A percentile compares a stretch with the other conserved stretches of the same genome.
These are phyloP conservation scores for Clarias batrachus DNA, from an alignment of 2,113 vertebrate species.

Conservation along the genomic window DNA sequence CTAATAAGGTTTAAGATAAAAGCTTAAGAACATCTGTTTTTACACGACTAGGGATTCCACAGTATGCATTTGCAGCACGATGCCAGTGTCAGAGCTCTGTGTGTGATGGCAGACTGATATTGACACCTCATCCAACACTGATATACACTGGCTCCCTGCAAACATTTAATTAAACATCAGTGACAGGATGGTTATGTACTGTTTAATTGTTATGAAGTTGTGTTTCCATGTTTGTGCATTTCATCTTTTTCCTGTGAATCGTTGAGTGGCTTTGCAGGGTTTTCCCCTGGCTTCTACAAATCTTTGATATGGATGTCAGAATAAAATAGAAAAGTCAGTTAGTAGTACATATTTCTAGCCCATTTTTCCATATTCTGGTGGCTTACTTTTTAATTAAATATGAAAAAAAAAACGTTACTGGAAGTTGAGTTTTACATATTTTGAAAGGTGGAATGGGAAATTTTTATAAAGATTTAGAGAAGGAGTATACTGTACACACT, in stretches of 20 bases:
- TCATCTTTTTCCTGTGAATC: neutral
- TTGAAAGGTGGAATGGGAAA: too few relatives aligned
- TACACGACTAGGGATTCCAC: neutral
- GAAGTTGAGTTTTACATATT: neutral
- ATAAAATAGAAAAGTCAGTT: neutral
- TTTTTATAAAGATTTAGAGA: too few relatives aligned
- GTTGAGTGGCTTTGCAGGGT: neutral
- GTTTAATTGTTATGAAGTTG: neutral
- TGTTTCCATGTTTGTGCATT: neutral
- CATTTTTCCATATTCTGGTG: neutral
- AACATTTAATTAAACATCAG: neutral
- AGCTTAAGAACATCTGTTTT: neutral
- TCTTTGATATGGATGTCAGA: neutral
- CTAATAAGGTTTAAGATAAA: neutral
- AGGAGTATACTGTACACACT: neutral
- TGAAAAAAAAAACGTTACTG: neutral
- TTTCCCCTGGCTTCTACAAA: neutral
- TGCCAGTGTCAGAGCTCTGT: neutral
- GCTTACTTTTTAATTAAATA: neutral
- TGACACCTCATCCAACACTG: neutral
- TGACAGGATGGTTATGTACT: neutral
- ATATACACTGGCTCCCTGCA: neutral
- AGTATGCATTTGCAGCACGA: neutral
- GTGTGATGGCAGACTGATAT: neutral
- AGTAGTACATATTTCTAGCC: neutral